Base-by-base conservation (phyloP, 2,113 vertebrate species). In the Glaucomys volans region DNA sequence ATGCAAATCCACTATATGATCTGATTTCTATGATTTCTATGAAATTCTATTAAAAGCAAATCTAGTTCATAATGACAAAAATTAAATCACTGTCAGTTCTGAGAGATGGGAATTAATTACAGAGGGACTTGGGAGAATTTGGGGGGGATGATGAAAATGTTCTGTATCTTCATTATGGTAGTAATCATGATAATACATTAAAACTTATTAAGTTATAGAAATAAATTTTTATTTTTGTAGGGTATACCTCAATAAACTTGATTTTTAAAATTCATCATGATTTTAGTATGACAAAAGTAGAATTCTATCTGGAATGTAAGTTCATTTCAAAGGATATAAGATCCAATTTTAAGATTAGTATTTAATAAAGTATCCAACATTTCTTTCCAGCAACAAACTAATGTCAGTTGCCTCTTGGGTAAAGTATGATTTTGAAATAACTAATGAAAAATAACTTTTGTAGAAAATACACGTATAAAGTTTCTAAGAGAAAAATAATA, bases 211-310 rank as follows among this genome's bases (percentile, higher is more conserved):
- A 87, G 44, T 14, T 95, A 20, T n/a, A 75, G 18, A 81, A 76
- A 90, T 89, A 52, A 93, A 85, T 69, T 75, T 90, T 86, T 71
- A 94, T 89, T 83, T 95, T 71, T 86, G 12, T 54, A 95, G 76
- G 67, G 71, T 84, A 75, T 54, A 84, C 8, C 20, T 87, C 37
- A 57, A 87, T 40, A 93, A 88, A 81, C 12, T 69, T 88, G 69
- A 87, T 79, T 72, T 47, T 57, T 8, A 47, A 47, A 47, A 47
- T n/a, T n/a, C 66, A 83, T 75, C n/a, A 91, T 54, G 37, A 79
- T 57, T 79, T 10, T 88, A 90, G 17, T 80, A 57, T 76, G 42
- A 91, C 62, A 50, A 80, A 87, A 79, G 57, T 8, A 95, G 66
- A 92, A 89, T 62, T 24, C 11, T 72, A 22, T 81, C 32, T 76